phyloP scores from a whole-genome alignment of 2,113 vertebrate genomes.

The Meleagris gallopavo region DNA sequence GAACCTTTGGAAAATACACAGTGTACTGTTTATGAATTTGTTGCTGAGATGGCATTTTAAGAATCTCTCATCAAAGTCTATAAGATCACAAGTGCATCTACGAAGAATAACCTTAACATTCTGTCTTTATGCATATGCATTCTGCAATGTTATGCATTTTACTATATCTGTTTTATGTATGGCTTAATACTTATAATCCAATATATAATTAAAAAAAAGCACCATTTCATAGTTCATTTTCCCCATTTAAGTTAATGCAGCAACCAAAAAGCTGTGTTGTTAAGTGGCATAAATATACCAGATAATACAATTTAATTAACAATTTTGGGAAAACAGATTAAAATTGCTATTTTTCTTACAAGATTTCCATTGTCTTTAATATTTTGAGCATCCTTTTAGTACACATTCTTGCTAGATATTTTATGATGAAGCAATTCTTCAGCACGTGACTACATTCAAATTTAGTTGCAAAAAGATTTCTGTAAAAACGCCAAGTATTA shows the following conservation, averaged over 20 bases:
- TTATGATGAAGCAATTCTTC: neutral
- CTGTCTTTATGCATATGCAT: neutral
- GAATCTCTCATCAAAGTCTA: neutral
- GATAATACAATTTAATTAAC: neutral
- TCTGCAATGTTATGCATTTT: neutral
- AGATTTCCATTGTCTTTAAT: neutral
- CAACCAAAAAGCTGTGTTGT: neutral
- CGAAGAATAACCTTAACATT: neutral
- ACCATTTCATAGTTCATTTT: neutral
- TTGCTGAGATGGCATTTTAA: neutral
- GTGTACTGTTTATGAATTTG: neutral
- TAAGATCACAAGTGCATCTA: neutral
- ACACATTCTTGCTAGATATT: neutral
- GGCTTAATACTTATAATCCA: neutral
- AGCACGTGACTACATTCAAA: neutral
- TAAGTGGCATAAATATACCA: neutral
- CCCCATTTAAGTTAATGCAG: neutral
- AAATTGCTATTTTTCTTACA: neutral
- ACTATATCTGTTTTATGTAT: neutral
- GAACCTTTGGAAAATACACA: neutral
- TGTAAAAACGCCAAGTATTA: neutral
- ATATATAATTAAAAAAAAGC: neutral
- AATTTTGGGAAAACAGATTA: neutral
- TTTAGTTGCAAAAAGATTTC: neutral
- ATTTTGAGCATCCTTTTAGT: neutral